Evolutionary conservation across 2,113 vertebrate genomes (phyloP), one percentile per base, ranked within the genome.

Genomic region (Archilochus colubris): DNA sequence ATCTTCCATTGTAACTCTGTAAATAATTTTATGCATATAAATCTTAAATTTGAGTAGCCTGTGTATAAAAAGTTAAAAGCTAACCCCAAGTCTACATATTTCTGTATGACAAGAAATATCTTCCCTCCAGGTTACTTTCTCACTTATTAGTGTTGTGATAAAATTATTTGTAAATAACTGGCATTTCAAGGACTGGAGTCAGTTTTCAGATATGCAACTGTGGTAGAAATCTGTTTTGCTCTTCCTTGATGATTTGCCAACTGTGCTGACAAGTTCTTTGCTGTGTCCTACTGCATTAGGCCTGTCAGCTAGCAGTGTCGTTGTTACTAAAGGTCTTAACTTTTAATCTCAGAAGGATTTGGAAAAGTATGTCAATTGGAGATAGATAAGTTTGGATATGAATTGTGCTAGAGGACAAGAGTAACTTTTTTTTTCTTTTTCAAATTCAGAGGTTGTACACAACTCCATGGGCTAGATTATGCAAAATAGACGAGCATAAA

Each of bases 161-260:
- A n/a, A 10, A 7, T 20, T 57, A 21, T 57, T 57, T 27, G 17
- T 84, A 94, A 89, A 78, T 88, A 93, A 93, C 46, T 59, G 48
- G 3, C 16, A 57, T 93, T 93, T 95, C 85, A 95, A 59, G 25
- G 57, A 92, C 12, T 82, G 96, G 64, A 95, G 27, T 95, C 85
- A 68, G 27, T 86, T 82, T 89, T 69, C 83, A 94, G 58, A 82
- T 94, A 82, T 19, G 12, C 83, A 82, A 93, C 72, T 36, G 4
- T 88, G 76, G 80, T 86, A 91, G 20, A 78, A 96, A 89, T 94
- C 38, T 90, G 50, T 93, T 96, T 13, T 70, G 57, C 54, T 83
- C 20, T 75, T 95, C 44, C 73, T 95, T 97, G 76, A 94, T 96
- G 79, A 91, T 97, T 95, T 97, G 79, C 70, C 89, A 88, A 21